Conservation (phyloP, 2,113 vertebrate genomes). For the Carassius carassius region DNA sequence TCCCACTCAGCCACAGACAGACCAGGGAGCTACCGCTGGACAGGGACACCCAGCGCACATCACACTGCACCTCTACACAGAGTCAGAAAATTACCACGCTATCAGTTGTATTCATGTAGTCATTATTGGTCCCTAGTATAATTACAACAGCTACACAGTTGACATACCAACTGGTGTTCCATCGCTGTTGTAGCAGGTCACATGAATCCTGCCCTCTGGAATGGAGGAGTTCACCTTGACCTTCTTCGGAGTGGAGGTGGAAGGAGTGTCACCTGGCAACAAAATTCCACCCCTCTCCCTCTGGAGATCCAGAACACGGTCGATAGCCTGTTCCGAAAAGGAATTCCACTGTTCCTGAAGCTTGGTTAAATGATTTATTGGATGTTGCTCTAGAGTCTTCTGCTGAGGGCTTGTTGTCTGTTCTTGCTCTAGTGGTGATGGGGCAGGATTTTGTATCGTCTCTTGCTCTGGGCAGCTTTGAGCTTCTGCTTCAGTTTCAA, state of each 20-base stretch:
- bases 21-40: slow-evolving; percentile 73
- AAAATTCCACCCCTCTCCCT: not conserved
- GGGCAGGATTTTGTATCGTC: not conserved
- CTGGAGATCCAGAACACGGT: slow-evolving; percentile 49
- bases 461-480: not conserved
- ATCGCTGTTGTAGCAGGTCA: slow-evolving; percentile 85
- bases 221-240: slow-evolving; percentile 44
- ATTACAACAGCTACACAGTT: not conserved
- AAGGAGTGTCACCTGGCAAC: slow-evolving; percentile 61
- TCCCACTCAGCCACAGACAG: slow-evolving; percentile 86
- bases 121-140: not conserved
- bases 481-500: slow-evolving; percentile 54
- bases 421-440: slow-evolving; percentile 5
- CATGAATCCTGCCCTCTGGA: slow-evolving; percentile 78
- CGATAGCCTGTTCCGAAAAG: slow-evolving; percentile 61
- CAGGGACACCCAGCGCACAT: slow-evolving; percentile 76
- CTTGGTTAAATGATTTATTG: not conserved
- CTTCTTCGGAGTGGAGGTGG: slow-evolving; percentile 85
- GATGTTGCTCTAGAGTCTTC: slow-evolving; percentile 7
- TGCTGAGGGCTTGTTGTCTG: not conserved
- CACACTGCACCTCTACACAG: slow-evolving; percentile 80
- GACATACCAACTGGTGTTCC: slow-evolving; percentile 83
- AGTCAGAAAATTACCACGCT: not conserved
- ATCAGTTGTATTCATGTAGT: not conserved
- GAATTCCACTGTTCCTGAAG: slow-evolving; percentile 50